These are phyloP conservation scores for Calycopis cecrops DNA, from an alignment of 1,140 invertebrate species.

Conservation along the genomic window DNA sequence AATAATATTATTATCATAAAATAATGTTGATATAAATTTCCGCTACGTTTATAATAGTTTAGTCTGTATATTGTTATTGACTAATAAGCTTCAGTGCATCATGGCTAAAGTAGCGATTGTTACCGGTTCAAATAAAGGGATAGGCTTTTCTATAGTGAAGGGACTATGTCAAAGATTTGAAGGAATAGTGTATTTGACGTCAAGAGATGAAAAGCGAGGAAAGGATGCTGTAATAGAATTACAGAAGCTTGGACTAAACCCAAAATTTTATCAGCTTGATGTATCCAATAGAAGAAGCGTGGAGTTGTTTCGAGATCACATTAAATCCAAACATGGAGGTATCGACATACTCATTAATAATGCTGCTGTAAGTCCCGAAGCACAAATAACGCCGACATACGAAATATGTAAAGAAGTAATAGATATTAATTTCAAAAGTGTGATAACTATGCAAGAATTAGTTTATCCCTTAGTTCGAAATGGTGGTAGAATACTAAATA, in stretches of 20 bases:
- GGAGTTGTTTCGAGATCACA: constrained; percentile 72
- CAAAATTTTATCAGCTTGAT: constrained; percentile 82
- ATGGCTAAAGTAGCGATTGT: constrained; percentile 74
- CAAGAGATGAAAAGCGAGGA: constrained; percentile 76
- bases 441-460: constrained; percentile 77
- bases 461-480: constrained; percentile 81
- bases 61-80: too few species aligned
- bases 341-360: constrained; percentile 90
- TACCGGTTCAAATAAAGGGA: constrained; percentile 85
- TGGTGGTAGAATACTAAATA: constrained; percentile 82
- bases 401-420: constrained; percentile 81
- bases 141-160: constrained; percentile 83
- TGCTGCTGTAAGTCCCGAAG: constrained; percentile 78
- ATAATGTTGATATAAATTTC: too few species aligned
- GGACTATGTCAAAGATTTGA: constrained; percentile 75
- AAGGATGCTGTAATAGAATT: constrained; percentile 74
- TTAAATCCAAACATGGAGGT: constrained; percentile 81
- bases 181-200: constrained; percentile 81
- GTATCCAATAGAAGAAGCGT: constrained; percentile 78
- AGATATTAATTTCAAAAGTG: constrained; percentile 80
- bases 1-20: too few species aligned
- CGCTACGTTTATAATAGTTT: too few species aligned
- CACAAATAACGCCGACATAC: constrained; percentile 70
- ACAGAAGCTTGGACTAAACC: constrained; percentile 65
- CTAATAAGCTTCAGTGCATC: too few species aligned